These are phyloP conservation scores for Gastrophysa polygoni DNA, from an alignment of 2,888 invertebrate genomes.

Conservation along the genomic window DNA sequence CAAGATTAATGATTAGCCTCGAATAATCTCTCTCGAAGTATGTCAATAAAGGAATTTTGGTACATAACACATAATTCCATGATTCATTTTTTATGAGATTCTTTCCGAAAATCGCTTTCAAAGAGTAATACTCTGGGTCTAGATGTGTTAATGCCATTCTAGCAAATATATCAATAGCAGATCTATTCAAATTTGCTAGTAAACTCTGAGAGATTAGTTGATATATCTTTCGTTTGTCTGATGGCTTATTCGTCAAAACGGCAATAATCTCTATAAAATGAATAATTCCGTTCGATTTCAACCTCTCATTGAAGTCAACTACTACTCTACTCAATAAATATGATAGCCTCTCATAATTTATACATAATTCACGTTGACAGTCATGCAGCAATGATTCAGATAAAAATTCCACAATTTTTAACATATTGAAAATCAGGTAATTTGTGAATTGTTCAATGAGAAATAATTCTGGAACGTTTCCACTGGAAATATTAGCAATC, in stretches of 20 bases:
- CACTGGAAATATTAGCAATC: conserved; percentile 70
- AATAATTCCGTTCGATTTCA: conserved; percentile 59
- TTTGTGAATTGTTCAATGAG: conserved; percentile 64
- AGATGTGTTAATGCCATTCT: conserved; percentile 63
- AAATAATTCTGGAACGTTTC: conserved; percentile 65
- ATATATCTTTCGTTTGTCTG: conserved; percentile 55
- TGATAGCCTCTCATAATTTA: conserved; percentile 39
- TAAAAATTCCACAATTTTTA: conserved; percentile 68
- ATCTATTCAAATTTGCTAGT: conserved; percentile 63
- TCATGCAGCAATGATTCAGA: conserved; percentile 53
- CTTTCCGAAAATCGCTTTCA: conserved; percentile 62
- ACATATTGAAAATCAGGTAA: conserved; percentile 65
- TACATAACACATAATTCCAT: conserved; percentile 72
- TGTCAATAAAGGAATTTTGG: conserved; percentile 66
- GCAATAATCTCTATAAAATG: conserved; percentile 64
- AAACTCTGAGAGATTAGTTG: conserved; percentile 61
- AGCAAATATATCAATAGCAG: conserved; percentile 65
- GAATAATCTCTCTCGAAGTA: conserved; percentile 58
- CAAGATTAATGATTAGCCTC: conserved; percentile 64
- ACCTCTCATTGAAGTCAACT: conserved; percentile 62
- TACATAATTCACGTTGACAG: conserved; percentile 50
- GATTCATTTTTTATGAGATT: conserved; percentile 60
- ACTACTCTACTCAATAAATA: conserved; percentile 67
- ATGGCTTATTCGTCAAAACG: conserved; percentile 58
- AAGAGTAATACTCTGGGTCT: conserved; percentile 58